phyloP scores from a whole-genome alignment of 2,888 invertebrate genomes.

The Leptura quadrifasciata region DNA sequence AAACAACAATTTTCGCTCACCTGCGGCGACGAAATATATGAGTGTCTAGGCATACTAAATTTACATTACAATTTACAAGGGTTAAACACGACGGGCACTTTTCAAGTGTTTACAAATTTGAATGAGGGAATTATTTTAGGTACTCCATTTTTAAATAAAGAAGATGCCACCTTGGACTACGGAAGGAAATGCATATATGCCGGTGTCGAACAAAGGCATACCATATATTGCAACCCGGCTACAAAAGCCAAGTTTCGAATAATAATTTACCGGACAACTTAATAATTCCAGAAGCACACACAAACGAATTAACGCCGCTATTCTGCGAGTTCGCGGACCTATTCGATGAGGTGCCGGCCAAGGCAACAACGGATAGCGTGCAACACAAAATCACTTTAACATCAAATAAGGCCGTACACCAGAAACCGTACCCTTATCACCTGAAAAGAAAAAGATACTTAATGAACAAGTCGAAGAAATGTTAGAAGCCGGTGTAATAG shows the following conservation, averaged over 20 bases:
- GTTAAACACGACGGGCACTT: neutral
- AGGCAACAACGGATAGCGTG: slow-evolving; percentile 20
- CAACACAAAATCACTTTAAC: slow-evolving; percentile 29
- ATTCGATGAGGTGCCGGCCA: neutral
- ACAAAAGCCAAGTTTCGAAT: neutral
- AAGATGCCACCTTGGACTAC: neutral
- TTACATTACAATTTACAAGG: no score
- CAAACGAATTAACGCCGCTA: neutral
- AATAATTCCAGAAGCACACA: neutral
- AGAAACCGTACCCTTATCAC: slow-evolving; percentile 25
- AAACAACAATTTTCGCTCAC: neutral
- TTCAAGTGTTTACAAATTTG: no score
- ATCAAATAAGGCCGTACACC: slow-evolving; percentile 16
- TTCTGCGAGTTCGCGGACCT: slow-evolving; percentile 26
- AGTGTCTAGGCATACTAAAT: no score
- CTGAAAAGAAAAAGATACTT: slow-evolving; percentile 7
- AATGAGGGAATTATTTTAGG: neutral
- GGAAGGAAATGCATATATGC: neutral
- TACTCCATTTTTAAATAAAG: neutral
- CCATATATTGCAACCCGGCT: neutral
- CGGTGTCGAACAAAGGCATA: neutral
- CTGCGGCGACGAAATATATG: no score
- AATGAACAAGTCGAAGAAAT: slow-evolving; percentile 16
- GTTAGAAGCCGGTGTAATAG: slow-evolving; percentile 16
- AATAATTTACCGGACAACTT: neutral